Evolutionary conservation across 2,113 vertebrate genomes (phyloP).

Genomic region (Leucopternis melanops): DNA sequence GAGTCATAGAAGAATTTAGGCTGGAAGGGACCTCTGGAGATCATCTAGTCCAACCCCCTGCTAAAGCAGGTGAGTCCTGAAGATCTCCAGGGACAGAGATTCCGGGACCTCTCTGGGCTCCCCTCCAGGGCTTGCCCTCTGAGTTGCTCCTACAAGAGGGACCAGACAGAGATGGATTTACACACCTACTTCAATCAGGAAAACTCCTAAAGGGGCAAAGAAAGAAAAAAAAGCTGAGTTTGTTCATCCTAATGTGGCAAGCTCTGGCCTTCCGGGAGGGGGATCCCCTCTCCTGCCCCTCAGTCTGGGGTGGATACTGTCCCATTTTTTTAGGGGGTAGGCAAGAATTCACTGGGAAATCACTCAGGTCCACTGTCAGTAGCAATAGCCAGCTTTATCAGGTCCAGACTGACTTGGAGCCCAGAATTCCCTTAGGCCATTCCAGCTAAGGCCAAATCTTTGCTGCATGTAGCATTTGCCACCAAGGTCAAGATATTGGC

Average conservation of each 20-base stretch:
- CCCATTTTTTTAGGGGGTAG: not conserved
- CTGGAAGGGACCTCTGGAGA: not conserved
- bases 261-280: not conserved
- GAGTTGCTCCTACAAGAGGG: not conserved
- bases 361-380: not conserved
- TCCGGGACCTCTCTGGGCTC: not conserved
- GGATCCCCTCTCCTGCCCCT: not conserved
- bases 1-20: not conserved
- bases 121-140: not conserved
- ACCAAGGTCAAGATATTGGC: not conserved
- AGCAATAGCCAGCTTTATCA: not conserved
- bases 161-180: not conserved
- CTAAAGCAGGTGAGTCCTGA: not conserved
- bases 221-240: not conserved
- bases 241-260: not conserved
- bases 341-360: not conserved
- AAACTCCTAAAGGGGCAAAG: not conserved
- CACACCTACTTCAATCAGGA: not conserved
- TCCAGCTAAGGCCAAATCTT: not conserved
- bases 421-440: not conserved
- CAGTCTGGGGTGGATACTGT: not conserved
- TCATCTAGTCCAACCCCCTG: not conserved
- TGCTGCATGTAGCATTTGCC: not conserved
- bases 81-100: not conserved
- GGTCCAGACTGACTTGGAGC: not conserved